A percentile compares a stretch with the other conserved stretches of the same genome.
These are phyloP conservation scores for Ophonus ardosiacus DNA, from an alignment of 2,888 invertebrate genomes.

Conservation along the genomic window DNA sequence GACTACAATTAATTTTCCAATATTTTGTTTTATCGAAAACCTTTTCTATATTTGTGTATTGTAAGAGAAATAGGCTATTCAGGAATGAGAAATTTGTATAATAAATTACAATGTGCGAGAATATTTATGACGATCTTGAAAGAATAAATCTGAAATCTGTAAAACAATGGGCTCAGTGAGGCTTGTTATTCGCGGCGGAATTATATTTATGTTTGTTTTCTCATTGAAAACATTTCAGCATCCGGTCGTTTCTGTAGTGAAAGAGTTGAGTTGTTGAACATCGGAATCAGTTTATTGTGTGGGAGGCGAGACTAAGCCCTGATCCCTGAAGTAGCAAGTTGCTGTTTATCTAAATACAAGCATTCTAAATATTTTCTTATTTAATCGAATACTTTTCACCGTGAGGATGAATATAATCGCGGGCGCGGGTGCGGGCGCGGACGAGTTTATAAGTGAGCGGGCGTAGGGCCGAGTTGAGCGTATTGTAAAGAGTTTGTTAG, in stretches of 20 bases:
- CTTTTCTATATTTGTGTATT: neutral
- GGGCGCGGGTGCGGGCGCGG: conserved; percentile 1
- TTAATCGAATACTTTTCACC: conserved; percentile 65
- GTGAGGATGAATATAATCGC: conserved; percentile 63
- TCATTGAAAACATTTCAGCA: conserved; percentile 27
- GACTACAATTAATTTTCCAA: neutral
- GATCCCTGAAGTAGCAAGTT: conserved; percentile 25
- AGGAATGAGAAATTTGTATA: neutral
- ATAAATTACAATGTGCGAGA: neutral
- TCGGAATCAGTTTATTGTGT: neutral
- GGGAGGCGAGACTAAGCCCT: conserved; percentile 22
- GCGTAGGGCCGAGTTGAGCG: conserved; percentile 29
- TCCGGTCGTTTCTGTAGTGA: neutral
- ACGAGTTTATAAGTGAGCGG: conserved; percentile 39
- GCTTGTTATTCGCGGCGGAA: conserved; percentile 30
- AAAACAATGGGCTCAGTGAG: conserved; percentile 15
- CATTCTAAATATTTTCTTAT: conserved; percentile 65
- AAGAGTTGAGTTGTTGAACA: conserved; percentile 29
- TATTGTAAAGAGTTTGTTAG: conserved; percentile 52
- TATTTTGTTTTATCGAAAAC: neutral
- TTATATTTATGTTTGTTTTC: conserved; percentile 35
- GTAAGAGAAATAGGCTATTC: neutral
- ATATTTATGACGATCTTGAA: neutral
- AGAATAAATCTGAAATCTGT: neutral
- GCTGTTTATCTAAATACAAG: conserved; percentile 45